Evolutionary conservation across 2,888 invertebrate species (phyloP).

Genomic region (Agelastica alni): DNA sequence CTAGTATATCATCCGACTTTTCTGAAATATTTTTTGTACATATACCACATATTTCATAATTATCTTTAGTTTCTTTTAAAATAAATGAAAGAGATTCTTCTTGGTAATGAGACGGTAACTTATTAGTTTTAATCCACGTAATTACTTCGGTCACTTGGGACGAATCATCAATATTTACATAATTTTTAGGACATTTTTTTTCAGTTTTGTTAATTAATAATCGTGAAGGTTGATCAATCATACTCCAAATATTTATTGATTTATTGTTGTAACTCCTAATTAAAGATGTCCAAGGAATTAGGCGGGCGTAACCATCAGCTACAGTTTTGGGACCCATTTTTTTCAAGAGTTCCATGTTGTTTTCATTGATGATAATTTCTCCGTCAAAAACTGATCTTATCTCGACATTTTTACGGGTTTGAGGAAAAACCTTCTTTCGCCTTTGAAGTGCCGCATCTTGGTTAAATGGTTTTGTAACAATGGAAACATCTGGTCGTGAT

Average conservation of each 20-base stretch:
- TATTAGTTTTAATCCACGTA: conserved; percentile 46
- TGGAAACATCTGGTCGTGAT: conserved; percentile 27
- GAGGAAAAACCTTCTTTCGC: conserved; percentile 10
- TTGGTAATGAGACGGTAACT: conserved; percentile 41
- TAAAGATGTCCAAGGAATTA: conserved; percentile 46
- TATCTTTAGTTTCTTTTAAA: conserved; percentile 40
- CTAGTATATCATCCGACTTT: not conserved
- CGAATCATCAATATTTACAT: conserved; percentile 39
- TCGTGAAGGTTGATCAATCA: conserved; percentile 34
- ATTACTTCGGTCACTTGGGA: conserved; percentile 42
- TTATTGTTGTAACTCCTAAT: conserved; percentile 36
- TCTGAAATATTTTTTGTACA: conserved; percentile 43
- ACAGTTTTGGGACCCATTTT: conserved; percentile 37
- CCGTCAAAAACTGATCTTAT: conserved; percentile 38
- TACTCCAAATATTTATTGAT: conserved; percentile 44
- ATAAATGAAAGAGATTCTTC: conserved; percentile 46
- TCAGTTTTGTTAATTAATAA: conserved; percentile 38
- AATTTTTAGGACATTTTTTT: conserved; percentile 38
- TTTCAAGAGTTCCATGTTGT: conserved; percentile 34
- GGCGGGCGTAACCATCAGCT: conserved; percentile 38
- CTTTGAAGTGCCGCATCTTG: conserved; percentile 27
- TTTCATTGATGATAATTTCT: conserved; percentile 37
- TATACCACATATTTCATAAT: conserved; percentile 51
- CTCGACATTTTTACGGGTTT: not conserved
- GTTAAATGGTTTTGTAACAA: conserved; percentile 3